Percentiles rank a stretch among this genome's conserved stretches.
Evolutionary conservation across 2,888 invertebrate species (phyloP).

Genomic region (Punctoribates punctum): DNA sequence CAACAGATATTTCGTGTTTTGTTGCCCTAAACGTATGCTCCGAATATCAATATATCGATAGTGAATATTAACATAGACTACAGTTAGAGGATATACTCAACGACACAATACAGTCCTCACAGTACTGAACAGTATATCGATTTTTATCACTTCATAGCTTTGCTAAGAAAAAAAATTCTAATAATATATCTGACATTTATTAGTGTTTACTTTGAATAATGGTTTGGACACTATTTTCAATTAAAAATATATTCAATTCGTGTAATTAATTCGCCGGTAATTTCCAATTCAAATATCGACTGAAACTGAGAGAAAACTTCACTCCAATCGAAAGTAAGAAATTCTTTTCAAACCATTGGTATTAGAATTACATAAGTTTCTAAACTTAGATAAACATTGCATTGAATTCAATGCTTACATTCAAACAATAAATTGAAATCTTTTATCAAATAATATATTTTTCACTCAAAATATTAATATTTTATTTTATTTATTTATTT

Average conservation of each 20-base stretch:
- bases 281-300: not conserved
- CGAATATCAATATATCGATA: too few relatives aligned
- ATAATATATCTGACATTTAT: slow-evolving; percentile 6
- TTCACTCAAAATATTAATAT: slow-evolving; percentile 6
- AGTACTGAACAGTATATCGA: too few relatives aligned
- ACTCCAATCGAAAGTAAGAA: not conserved
- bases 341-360: not conserved
- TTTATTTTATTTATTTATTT: slow-evolving; percentile 10
- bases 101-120: too few relatives aligned
- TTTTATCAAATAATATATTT: slow-evolving; percentile 10
- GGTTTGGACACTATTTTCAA: not conserved
- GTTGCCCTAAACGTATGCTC: not conserved
- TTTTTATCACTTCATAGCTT: not conserved
- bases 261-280: not conserved
- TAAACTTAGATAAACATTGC: not conserved
- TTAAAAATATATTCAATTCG: not conserved
- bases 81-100: not conserved
- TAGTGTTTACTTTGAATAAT: not conserved
- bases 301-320: not conserved
- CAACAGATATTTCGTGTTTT: slow-evolving; percentile 7
- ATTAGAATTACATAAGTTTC: not conserved
- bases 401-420: not conserved
- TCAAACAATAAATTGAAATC: slow-evolving; percentile 3
- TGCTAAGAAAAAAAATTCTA: not conserved
- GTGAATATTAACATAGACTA: not conserved